Evolutionary conservation across 2,797 vertebrate species (phyloP).

Genomic region (Neomorphus geoffroyi): DNA sequence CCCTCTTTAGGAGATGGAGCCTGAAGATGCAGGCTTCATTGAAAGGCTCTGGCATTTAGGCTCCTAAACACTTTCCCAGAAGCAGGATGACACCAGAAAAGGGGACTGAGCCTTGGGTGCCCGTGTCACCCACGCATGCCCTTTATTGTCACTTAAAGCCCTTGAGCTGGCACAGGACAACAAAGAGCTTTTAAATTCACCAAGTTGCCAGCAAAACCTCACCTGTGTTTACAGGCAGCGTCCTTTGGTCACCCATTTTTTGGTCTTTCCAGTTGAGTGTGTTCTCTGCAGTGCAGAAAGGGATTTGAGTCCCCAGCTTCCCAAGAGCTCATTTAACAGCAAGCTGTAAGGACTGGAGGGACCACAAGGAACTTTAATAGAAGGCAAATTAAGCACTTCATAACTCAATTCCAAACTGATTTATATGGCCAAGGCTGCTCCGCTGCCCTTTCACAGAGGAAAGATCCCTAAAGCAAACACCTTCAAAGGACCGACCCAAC

Average conservation of each 20-base stretch:
- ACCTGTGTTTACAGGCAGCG: not conserved
- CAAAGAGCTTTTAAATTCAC: not conserved
- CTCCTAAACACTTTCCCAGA: not conserved
- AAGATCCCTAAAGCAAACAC: conserved; percentile 31
- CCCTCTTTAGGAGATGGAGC: not conserved
- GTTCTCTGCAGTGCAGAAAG: not conserved
- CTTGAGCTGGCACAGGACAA: not conserved
- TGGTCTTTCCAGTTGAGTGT: not conserved
- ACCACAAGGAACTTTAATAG: conserved; percentile 29
- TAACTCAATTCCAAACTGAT: conserved; percentile 24
- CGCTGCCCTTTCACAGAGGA: not conserved
- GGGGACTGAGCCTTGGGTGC: accelerated
- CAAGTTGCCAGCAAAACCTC: not conserved
- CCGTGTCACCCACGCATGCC: accelerated
- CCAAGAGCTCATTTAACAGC: conserved; percentile 49
- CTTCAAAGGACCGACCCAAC: not conserved
- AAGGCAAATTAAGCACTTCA: conserved; percentile 11
- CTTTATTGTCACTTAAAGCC: not conserved
- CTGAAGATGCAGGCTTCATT: not conserved
- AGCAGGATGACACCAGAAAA: not conserved
- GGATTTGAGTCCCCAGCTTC: conserved; percentile 32
- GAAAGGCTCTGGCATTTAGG: not conserved
- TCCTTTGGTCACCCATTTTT: not conserved
- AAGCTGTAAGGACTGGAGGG: not conserved
- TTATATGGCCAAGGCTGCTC: conserved; percentile 6